These are phyloP conservation scores for Platyrinchus mystaceus DNA, from an alignment of 2,797 vertebrate genomes.

Conservation along the genomic window DNA sequence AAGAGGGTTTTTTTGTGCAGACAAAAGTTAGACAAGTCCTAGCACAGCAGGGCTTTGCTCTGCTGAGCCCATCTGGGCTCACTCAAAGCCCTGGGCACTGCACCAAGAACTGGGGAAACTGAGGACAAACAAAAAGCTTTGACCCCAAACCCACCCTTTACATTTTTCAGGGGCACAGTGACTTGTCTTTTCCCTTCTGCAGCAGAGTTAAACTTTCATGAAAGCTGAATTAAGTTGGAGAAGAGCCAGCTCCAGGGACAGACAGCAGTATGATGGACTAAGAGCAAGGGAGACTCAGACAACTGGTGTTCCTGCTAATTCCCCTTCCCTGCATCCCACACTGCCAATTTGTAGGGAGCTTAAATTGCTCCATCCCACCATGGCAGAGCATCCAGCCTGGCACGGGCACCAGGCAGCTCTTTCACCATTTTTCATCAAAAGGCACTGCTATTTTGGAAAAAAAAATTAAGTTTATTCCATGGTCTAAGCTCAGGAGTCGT, in stretches of 20 bases:
- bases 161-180: neutral
- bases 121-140: neutral
- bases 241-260: neutral
- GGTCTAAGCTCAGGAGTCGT: neutral
- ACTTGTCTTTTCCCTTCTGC: neutral
- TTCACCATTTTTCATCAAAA: neutral
- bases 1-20: neutral
- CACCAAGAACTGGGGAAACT: neutral
- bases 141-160: neutral
- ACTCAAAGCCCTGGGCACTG: neutral
- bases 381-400: neutral
- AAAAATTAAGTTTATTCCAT: neutral
- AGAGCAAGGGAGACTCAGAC: neutral
- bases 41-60: neutral
- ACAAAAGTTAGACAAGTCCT: neutral
- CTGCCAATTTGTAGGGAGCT: neutral
- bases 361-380: neutral
- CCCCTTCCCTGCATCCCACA: neutral
- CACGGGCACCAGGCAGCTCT: neutral
- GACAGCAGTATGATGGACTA: neutral
- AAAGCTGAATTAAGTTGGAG: neutral
- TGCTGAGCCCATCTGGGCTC: neutral
- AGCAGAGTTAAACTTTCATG: slow-evolving; percentile 19
- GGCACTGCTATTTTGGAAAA: neutral
- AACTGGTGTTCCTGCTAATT: neutral